phyloP scores from a whole-genome alignment of 2,113 vertebrate genomes.

The Pseudopodoces humilis region DNA sequence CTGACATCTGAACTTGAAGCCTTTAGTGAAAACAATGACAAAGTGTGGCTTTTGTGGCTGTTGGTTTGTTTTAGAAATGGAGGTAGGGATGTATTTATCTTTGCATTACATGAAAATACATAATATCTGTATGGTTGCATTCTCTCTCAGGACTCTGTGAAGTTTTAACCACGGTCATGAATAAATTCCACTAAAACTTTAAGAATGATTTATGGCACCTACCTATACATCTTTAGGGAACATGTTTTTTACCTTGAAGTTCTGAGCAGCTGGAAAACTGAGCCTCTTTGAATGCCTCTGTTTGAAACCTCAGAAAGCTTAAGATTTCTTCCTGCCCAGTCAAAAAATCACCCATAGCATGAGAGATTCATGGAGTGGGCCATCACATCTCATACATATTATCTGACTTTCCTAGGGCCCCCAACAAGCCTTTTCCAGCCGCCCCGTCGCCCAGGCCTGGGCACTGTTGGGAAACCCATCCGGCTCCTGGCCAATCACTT shows the following conservation, averaged over 20 bases:
- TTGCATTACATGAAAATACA: background rate
- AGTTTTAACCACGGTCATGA: background rate
- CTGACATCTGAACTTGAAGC: background rate
- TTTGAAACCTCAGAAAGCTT: background rate
- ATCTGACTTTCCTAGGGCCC: constrained; percentile 78
- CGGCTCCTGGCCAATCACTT: constrained; percentile 97
- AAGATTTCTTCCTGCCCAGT: background rate
- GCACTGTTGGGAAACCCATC: constrained; percentile 98
- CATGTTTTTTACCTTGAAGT: background rate
- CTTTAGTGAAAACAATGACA: background rate
- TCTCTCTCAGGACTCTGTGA: background rate
- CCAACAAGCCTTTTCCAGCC: constrained; percentile 95
- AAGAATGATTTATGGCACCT: background rate
- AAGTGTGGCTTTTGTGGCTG: background rate
- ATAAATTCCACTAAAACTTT: background rate
- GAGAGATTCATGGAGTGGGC: background rate
- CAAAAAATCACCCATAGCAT: background rate
- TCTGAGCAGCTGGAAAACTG: background rate
- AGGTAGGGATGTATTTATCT: background rate
- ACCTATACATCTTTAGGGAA: background rate
- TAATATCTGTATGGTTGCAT: background rate
- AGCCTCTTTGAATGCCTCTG: background rate
- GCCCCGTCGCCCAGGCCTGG: constrained; percentile 93
- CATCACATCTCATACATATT: background rate
- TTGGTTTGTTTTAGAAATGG: background rate